These are phyloP conservation scores for Alcedo quadribrachys DNA, from an alignment of 2,797 vertebrate genomes.

Conservation along the genomic window DNA sequence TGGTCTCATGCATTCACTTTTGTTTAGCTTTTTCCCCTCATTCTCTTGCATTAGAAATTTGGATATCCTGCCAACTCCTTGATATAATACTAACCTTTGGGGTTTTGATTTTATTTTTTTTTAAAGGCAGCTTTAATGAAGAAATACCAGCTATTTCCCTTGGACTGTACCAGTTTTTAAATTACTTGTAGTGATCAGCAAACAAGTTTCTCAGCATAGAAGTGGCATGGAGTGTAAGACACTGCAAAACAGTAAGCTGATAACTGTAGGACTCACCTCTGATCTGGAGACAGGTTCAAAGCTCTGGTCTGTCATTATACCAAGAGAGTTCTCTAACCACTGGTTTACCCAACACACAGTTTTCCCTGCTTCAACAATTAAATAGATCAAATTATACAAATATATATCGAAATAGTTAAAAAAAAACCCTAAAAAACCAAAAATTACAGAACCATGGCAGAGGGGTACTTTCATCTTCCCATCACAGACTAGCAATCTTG, in stretches of 20 bases:
- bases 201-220: not conserved
- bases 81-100: not conserved
- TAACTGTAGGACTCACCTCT: not conserved
- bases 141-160: not conserved
- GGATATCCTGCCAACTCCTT: slow-evolving; percentile 39
- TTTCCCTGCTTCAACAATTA: not conserved
- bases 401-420: not conserved
- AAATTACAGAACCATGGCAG: not conserved
- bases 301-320: not conserved
- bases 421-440: not conserved
- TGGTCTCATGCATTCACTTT: slow-evolving; percentile 6
- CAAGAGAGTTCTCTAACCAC: not conserved
- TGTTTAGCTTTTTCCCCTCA: slow-evolving; percentile 50
- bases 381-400: too few species aligned
- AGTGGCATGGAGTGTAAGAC: not conserved
- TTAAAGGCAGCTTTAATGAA: not conserved
- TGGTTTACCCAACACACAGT: not conserved
- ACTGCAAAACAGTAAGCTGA: not conserved
- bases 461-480: not conserved
- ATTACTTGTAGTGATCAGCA: not conserved
- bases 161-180: not conserved
- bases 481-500: not conserved
- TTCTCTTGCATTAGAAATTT: slow-evolving; percentile 23
- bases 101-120: not conserved
- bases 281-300: not conserved